Percentiles rank a stretch among this genome's conserved stretches.
These are phyloP conservation scores for Clistopyga incitator DNA, from an alignment of 2,888 invertebrate genomes.

Conservation along the genomic window DNA sequence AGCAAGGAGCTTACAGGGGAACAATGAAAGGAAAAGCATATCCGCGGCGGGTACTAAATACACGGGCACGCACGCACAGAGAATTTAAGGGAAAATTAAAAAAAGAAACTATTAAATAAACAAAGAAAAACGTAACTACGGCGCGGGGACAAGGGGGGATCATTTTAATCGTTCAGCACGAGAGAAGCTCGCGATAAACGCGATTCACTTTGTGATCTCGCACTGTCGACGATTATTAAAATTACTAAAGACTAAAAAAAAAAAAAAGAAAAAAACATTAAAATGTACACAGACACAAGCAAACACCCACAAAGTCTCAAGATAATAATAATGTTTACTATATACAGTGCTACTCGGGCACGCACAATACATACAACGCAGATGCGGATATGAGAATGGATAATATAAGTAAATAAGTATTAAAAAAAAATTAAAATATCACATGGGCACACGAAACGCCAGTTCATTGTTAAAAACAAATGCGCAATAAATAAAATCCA, in stretches of 20 bases:
- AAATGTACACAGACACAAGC: conserved; percentile 27
- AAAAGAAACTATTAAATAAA: conserved; percentile 29
- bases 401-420: conserved; percentile 30
- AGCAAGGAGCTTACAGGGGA: conserved; percentile 65
- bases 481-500: neutral
- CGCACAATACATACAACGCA: conserved; percentile 55
- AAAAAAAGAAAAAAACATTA: conserved; percentile 36
- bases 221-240: neutral
- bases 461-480: neutral
- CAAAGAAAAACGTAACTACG: conserved; percentile 22
- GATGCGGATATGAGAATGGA: conserved; percentile 45
- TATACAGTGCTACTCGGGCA: conserved; percentile 51
- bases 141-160: conserved; percentile 56
- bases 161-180: conserved; percentile 67
- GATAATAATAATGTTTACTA: conserved; percentile 46
- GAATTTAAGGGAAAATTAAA: conserved; percentile 47
- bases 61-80: conserved; percentile 72
- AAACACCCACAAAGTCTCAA: conserved; percentile 43
- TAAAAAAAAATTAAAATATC: conserved; percentile 13
- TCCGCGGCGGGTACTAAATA: conserved; percentile 74
- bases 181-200: conserved; percentile 63
- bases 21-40: conserved; percentile 74
- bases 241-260: conserved; percentile 18
- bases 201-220: conserved; percentile 56
- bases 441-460: conserved; percentile 1